Evolutionary conservation across 1,140 invertebrate genomes (phyloP).

Genomic region (Drosophila bifasciata): DNA sequence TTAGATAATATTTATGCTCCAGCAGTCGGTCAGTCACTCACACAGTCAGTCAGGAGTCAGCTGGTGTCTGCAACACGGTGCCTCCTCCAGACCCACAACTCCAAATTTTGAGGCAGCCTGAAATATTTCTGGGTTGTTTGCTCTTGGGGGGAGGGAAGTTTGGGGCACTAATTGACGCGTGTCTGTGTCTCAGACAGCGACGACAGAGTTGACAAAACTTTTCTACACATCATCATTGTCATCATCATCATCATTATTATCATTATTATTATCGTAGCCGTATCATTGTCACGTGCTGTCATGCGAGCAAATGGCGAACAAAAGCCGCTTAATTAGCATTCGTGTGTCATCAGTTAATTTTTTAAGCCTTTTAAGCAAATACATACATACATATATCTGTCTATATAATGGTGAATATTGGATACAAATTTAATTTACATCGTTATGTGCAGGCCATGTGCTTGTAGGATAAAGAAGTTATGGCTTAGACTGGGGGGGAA

Average conservation of each 20-base stretch:
- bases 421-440: background rate
- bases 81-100: background rate
- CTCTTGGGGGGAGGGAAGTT: constrained; percentile 8
- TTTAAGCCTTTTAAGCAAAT: constrained; percentile 20
- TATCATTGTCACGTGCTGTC: constrained; percentile 52
- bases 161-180: constrained; percentile 63
- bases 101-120: background rate
- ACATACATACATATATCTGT: too few relatives aligned
- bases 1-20: constrained; percentile 65
- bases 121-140: background rate
- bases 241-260: constrained; percentile 21
- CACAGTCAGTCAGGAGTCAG: constrained; percentile 15
- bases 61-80: constrained; percentile 7
- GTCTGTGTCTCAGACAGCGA: constrained; percentile 53
- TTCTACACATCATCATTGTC: constrained; percentile 30
- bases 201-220: constrained; percentile 65
- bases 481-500: background rate
- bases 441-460: constrained; percentile 8
- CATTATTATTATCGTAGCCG: constrained; percentile 18
- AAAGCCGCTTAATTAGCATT: constrained; percentile 74
- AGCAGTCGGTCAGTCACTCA: constrained; percentile 8
- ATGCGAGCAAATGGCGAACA: constrained; percentile 65
- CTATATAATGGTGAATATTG: constrained; percentile 1
- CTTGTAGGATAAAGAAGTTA: background rate
- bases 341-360: constrained; percentile 57